These are phyloP conservation scores for Sphenopsis melanotis DNA, from an alignment of 2,797 vertebrate species.

Conservation along the genomic window DNA sequence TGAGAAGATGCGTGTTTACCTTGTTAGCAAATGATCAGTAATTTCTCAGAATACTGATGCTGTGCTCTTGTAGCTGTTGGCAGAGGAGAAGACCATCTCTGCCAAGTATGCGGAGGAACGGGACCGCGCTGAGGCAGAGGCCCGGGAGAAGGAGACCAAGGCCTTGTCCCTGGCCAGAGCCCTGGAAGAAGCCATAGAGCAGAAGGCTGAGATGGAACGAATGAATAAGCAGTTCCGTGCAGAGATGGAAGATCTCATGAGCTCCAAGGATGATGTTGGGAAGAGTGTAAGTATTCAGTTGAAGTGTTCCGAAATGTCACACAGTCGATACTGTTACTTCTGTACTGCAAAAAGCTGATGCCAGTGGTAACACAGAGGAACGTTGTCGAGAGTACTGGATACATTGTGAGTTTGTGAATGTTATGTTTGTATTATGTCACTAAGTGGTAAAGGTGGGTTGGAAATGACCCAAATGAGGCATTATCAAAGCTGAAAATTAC, in stretches of 20 bases:
- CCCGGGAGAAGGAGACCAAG: slow-evolving; percentile 95
- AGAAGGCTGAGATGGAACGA: slow-evolving; percentile 89
- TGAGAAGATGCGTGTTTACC: not conserved
- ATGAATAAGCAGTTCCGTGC: slow-evolving; percentile 89
- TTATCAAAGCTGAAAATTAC: not conserved
- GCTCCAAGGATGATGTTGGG: slow-evolving; percentile 95
- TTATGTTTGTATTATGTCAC: not conserved
- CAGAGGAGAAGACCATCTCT: slow-evolving; percentile 94
- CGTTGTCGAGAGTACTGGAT: not conserved
- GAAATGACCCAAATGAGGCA: not conserved
- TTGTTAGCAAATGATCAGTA: not conserved
- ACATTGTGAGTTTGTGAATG: not conserved
- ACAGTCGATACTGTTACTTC: not conserved
- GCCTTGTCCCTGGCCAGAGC: slow-evolving; percentile 87
- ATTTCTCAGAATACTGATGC: not conserved
- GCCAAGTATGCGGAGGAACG: slow-evolving; percentile 91
- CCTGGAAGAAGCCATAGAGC: slow-evolving; percentile 86
- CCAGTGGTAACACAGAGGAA: not conserved
- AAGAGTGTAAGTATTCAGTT: slow-evolving; percentile 85
- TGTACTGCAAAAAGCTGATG: not conserved
- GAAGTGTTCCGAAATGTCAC: not conserved
- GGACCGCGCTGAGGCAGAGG: slow-evolving; percentile 93
- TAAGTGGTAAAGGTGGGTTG: not conserved
- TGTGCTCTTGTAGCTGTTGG: slow-evolving; percentile 81
- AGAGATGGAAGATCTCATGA: slow-evolving; percentile 97